These are phyloP conservation scores for Himalopsyche tibetana DNA, from an alignment of 2,888 invertebrate genomes.

Conservation along the genomic window DNA sequence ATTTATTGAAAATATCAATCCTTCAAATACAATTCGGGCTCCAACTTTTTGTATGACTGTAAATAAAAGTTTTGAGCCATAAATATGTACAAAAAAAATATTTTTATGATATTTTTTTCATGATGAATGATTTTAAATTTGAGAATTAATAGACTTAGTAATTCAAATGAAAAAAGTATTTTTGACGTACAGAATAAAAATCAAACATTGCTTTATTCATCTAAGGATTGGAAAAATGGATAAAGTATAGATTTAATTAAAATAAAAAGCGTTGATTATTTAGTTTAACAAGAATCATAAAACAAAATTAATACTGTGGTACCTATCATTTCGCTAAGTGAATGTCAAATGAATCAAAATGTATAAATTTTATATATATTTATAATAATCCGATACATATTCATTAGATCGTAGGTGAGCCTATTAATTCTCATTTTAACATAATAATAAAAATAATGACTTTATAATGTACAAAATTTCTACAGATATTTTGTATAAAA, in stretches of 20 bases:
- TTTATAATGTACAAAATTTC: constrained; percentile 41
- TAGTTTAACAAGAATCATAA: too few relatives aligned
- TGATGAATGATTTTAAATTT: background rate
- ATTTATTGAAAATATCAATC: constrained; percentile 51
- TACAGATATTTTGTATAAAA: constrained; percentile 49
- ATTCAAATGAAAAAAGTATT: background rate
- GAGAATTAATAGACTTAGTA: constrained; percentile 14
- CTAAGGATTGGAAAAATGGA: too few relatives aligned
- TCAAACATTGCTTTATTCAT: too few relatives aligned
- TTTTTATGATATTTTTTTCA: background rate
- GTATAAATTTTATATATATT: too few relatives aligned
- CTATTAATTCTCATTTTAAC: constrained; percentile 35
- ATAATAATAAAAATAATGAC: background rate
- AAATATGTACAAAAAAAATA: constrained; percentile 39
- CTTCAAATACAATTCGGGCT: constrained; percentile 54
- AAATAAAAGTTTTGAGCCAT: constrained; percentile 29
- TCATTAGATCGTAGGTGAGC: background rate
- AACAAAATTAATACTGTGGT: too few relatives aligned
- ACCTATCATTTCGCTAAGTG: too few relatives aligned
- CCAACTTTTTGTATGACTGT: constrained; percentile 44
- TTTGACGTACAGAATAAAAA: too few relatives aligned
- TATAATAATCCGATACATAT: too few relatives aligned
- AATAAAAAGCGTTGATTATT: too few relatives aligned
- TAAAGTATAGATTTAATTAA: too few relatives aligned
- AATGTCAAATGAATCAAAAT: too few relatives aligned